Evolutionary conservation across 2,113 vertebrate genomes (phyloP), one percentile per base, ranked within the genome.

Genomic region (Hypocryptadius cinnamomeus): DNA sequence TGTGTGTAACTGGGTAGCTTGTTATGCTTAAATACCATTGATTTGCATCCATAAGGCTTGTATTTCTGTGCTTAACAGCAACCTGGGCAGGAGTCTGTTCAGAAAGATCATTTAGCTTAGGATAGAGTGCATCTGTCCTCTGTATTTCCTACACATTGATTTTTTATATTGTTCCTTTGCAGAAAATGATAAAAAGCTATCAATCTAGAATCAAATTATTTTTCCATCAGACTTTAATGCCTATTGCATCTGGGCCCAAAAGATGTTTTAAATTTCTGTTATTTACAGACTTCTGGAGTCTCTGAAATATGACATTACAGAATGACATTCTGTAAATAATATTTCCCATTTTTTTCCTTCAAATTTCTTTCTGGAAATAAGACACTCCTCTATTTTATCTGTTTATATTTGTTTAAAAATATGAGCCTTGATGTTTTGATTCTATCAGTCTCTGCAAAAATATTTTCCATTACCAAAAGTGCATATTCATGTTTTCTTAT

Each of bases 151-250:
- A 60, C 10, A 42, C 33, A 57, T 35, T 53, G 72, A 71, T 85
- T 90, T 89, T 90, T 91, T 15, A 39, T 71, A 80, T 60, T 68
- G 10, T 12, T 84, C 35, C 76, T 90, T 91, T 65, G 24, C 33
- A 93, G 69, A 93, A 86, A 90, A 90, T 83, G 13, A 74, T 82
- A 78, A 93, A 92, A 86, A 78, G 9, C 28, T 78, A 78, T 92
- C 66, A 59, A 64, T 92, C 44, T 68, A 53, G 81, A 92, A 71
- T 42, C 7, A 79, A 93, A 78, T 77, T 86, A 68, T 81, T 93
- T 89, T 91, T 61, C 68, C 13, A 35, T 83, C 44, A 89, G 76
- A 59, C 47, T 92, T 77, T 30, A 86, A 78, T 40, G 33, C 11
- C 7, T 50, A 22, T 57, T 83, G 51, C 11, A 8, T 71, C 48